Evolutionary conservation across 37 sponge, comb jelly and placozoan species (phyloP), one percentile per base, ranked within the genome.

Genomic region (Mnemiopsis leidyi): DNA sequence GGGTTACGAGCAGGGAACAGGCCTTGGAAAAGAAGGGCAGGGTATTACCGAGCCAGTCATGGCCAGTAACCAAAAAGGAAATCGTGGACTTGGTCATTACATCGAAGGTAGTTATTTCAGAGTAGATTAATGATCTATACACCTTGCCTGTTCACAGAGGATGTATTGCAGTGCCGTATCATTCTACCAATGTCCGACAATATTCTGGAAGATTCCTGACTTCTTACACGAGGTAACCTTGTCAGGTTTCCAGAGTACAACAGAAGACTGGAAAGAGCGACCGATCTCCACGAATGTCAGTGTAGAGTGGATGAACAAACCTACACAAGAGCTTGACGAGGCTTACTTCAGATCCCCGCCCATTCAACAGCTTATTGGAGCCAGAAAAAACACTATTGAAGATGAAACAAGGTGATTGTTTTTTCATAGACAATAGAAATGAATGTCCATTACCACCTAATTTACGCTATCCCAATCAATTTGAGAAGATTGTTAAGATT

Each of bases 401-500:
- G 90, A 85, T 39, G 90, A 85, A 85, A 85, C 90, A 1, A 85
- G 61, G 90, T 85, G 24, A 82, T n/a, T 71, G 30, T 28, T 48
- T 5, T 48, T n/a, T n/a, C n/a, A n/a, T n/a, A n/a, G n/a, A n/a
- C n/a, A n/a, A n/a, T n/a, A n/a, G n/a, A n/a, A n/a, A n/a, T n/a
- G n/a, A n/a, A n/a, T n/a, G n/a, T n/a, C n/a, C n/a, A n/a, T n/a
- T n/a, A n/a, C n/a, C n/a, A n/a, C n/a, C n/a, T n/a, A n/a, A n/a
- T n/a, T n/a, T n/a, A n/a, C n/a, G n/a, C n/a, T n/a, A n/a, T n/a
- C n/a, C n/a, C n/a, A n/a, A n/a, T n/a, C n/a, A n/a, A n/a, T n/a
- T n/a, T n/a, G n/a, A n/a, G n/a, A n/a, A n/a, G n/a, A n/a, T n/a
- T n/a, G n/a, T n/a, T n/a, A n/a, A n/a, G n/a, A n/a, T n/a, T n/a